phyloP scores from a whole-genome alignment of 2,113 vertebrate genomes.

The Melanostigma gelatinosum region DNA sequence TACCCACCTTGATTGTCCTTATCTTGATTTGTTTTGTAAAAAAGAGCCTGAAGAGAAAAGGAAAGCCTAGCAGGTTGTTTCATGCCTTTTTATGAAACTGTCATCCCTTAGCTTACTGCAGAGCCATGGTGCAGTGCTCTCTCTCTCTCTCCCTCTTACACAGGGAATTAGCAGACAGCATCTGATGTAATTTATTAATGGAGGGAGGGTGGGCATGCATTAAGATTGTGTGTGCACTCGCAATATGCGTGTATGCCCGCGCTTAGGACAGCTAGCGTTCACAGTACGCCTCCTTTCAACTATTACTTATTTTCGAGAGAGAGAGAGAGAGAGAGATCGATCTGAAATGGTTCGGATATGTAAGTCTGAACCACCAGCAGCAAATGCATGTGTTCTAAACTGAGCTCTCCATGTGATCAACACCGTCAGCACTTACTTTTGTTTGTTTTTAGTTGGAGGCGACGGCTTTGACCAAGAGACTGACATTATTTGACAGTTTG shows the following conservation, averaged over 20 bases:
- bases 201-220: slow-evolving; percentile 53
- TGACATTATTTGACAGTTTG: neutral
- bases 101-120: slow-evolving; percentile 73
- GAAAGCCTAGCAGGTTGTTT: slow-evolving; percentile 70
- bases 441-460: neutral
- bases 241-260: neutral
- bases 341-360: neutral
- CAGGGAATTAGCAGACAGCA: slow-evolving; percentile 68
- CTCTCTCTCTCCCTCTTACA: slow-evolving; percentile 9
- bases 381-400: neutral
- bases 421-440: neutral
- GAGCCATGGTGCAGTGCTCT: slow-evolving; percentile 65
- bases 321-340: neutral
- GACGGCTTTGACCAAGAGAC: neutral
- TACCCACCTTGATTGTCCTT: slow-evolving; percentile 20
- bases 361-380: neutral
- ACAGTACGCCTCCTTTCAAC: slow-evolving; percentile 53
- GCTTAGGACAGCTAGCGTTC: slow-evolving; percentile 49
- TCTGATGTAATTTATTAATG: slow-evolving; percentile 78
- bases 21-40: slow-evolving; percentile 50
- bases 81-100: slow-evolving; percentile 75
- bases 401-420: neutral
- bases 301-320: slow-evolving; percentile 46
- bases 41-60: slow-evolving; percentile 39
- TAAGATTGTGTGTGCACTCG: slow-evolving; percentile 25